Evolutionary conservation across 2,888 invertebrate species (phyloP), one percentile per base, ranked within the genome.

Genomic region (Tachina lurida): DNA sequence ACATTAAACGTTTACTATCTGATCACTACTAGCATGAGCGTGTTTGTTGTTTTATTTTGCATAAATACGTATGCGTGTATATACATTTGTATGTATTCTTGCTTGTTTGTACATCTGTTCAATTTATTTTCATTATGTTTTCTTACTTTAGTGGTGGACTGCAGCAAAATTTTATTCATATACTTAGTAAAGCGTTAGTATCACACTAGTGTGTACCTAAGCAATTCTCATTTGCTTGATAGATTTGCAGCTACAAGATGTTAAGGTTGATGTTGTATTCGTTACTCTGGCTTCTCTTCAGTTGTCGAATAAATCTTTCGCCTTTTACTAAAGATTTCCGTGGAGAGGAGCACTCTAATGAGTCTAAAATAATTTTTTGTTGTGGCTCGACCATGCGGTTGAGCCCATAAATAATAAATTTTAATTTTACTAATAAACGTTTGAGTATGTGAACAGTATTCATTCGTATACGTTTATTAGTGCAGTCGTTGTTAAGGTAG

Each of bases 291-390:
- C 84, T 87, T 87, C 87, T 87, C 88, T 88, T 88, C 88, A 88
- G 86, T 88, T 88, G 87, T 88, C 88, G 88, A 88, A 88, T 88
- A 88, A 88, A 86, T 88, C 87, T 88, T 88, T 88, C 88, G 88
- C 88, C 88, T 88, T 88, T 88, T 88, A 88, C 88, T 88, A 88
- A 88, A 88, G 88, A 88, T 88, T 88, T 88, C 88, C 88, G 88
- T 88, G 88, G 87, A 88, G 88, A 87, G 87, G 87, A 86, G 87
- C 87, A 88, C 86, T 88, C 84, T 87, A 87, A 88, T 87, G 88
- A 88, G 80, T 81, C 76, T 84, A 77, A 76, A 84, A 58, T 71
- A 63, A 84, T 77, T 84, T 84, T 84, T 85, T 74, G 65, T 74
- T 7, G 43, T 15, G 78, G 81, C 78, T 63, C 60, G 54, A 52